These are phyloP conservation scores for Ennomos fuscantarius DNA, from an alignment of 2,888 invertebrate species.

Conservation along the genomic window DNA sequence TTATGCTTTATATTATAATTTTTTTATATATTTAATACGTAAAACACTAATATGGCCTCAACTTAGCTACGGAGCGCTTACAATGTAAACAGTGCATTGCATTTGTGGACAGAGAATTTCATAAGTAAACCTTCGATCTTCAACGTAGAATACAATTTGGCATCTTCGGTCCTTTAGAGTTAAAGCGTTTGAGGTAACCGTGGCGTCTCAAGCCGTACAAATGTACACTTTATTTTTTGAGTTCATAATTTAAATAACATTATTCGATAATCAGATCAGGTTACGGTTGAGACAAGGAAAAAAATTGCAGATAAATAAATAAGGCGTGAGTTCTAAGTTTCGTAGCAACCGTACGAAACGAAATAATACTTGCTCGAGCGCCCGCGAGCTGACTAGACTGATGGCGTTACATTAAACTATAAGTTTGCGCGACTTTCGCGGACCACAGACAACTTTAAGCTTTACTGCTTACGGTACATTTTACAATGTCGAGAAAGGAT, in stretches of 20 bases:
- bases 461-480: too few species aligned
- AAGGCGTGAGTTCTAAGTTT: slow-evolving; percentile 14
- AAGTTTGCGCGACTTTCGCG: background rate
- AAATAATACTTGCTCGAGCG: slow-evolving; percentile 29
- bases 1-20: background rate
- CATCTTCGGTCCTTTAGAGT: slow-evolving; percentile 12
- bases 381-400: slow-evolving; percentile 34
- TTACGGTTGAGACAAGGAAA: background rate
- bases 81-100: slow-evolving; percentile 1
- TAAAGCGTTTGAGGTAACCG: slow-evolving; percentile 13
- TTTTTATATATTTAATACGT: slow-evolving; percentile 1
- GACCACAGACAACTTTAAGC: background rate
- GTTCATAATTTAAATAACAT: background rate
- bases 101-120: slow-evolving; percentile 20
- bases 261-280: slow-evolving; percentile 1
- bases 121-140: slow-evolving; percentile 18
- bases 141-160: slow-evolving; percentile 11
- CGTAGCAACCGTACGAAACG: background rate
- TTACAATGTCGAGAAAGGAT: too few species aligned
- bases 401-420: slow-evolving; percentile 32
- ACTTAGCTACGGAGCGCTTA: slow-evolving; percentile 8
- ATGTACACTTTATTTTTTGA: slow-evolving; percentile 6
- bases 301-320: background rate
- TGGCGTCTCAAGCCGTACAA: background rate
- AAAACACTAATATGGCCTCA: slow-evolving; percentile 19